Conservation (phyloP, 2,797 vertebrate genomes). For the Capromys pilorides region DNA sequence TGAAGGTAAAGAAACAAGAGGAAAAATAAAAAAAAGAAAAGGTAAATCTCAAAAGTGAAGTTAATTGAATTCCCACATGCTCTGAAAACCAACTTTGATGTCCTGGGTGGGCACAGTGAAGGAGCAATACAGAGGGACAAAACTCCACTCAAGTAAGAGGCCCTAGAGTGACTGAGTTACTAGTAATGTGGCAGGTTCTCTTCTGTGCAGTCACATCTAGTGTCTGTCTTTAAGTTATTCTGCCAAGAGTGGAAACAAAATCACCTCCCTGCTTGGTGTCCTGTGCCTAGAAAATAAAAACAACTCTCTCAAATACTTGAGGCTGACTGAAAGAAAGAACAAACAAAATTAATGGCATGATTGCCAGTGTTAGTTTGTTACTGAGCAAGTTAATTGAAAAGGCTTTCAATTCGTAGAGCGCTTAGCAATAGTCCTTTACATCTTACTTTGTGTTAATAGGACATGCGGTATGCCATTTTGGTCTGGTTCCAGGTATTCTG, state of each 20-base stretch:
- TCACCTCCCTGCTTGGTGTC: not conserved
- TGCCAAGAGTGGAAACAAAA: not conserved
- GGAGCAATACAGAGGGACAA: not conserved
- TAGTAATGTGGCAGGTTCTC: not conserved
- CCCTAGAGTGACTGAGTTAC: not conserved
- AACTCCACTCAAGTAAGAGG: not conserved
- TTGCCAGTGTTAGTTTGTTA: not conserved
- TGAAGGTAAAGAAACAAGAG: not conserved
- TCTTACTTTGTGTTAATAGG: not conserved
- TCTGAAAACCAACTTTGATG: slow-evolving; percentile 13
- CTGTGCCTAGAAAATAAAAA: not conserved
- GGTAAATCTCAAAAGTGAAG: not conserved
- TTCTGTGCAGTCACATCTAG: not conserved
- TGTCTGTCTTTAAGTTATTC: not conserved
- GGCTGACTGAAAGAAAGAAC: not conserved
- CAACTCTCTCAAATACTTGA: not conserved
- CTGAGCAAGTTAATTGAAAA: not conserved
- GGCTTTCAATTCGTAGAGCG: not conserved
- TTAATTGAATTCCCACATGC: not conserved
- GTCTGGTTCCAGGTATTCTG: not conserved
- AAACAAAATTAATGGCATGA: not conserved
- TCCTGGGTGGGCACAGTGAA: not conserved
- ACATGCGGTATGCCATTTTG: not conserved
- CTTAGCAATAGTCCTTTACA: not conserved
- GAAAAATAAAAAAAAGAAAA: not conserved